A percentile compares a stretch with the other conserved stretches of the same genome.
These are phyloP conservation scores for Orestias chungarensis DNA, from an alignment of 2,797 vertebrate genomes.

Conservation along the genomic window DNA sequence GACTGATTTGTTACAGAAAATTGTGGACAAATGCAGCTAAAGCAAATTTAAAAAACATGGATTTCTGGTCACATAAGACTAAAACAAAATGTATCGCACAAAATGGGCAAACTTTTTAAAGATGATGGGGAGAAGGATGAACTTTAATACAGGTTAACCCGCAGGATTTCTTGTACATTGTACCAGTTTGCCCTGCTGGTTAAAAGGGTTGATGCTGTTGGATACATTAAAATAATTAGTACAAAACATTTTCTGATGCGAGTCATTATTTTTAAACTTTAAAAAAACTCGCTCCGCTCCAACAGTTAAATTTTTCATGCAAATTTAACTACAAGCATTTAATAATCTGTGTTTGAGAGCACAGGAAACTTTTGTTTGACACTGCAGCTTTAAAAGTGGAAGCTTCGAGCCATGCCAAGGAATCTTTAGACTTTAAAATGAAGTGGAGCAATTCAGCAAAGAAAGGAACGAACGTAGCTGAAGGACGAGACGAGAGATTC, in stretches of 20 bases:
- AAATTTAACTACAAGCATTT: background rate
- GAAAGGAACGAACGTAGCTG: background rate
- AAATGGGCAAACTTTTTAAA: background rate
- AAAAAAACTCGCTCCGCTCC: too few species aligned
- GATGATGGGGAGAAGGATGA: background rate
- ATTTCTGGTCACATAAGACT: background rate
- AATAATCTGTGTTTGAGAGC: background rate
- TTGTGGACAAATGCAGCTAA: background rate
- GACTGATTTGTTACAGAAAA: background rate
- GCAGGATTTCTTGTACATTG: too few species aligned
- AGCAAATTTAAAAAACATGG: background rate
- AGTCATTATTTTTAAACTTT: too few species aligned
- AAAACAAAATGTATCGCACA: background rate
- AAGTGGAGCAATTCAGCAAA: constrained; percentile 16
- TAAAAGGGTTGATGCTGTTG: too few species aligned
- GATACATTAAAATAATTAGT: too few species aligned
- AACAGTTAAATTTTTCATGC: too few species aligned
- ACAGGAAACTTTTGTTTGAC: background rate
- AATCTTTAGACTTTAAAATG: constrained; percentile 27
- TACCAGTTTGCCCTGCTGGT: too few species aligned
- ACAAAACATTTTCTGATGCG: too few species aligned
- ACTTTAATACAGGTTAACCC: background rate
- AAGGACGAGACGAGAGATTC: constrained; percentile 12
- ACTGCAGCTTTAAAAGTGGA: constrained; percentile 1
- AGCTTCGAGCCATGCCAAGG: background rate